These are phyloP conservation scores for Silurus meridionalis DNA, from an alignment of 2,113 vertebrate species.

Conservation along the genomic window DNA sequence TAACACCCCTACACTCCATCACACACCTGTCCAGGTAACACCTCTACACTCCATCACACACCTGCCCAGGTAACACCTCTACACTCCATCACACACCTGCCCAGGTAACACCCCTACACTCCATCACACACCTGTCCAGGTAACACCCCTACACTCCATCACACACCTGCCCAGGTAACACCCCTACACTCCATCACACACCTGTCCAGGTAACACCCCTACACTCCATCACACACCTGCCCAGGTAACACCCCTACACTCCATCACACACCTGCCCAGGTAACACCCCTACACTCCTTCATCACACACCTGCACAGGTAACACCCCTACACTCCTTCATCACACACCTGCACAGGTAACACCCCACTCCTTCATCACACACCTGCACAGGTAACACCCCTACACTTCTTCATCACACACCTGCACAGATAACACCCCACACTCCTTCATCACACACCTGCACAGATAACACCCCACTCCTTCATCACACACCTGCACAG, in stretches of 20 bases:
- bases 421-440: conserved; percentile 81
- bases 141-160: conserved; percentile 63
- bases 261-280: conserved; percentile 78
- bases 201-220: conserved; percentile 60
- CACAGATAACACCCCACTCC: conserved; percentile 66
- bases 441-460: conserved; percentile 86
- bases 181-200: conserved; percentile 79
- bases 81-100: conserved; percentile 83
- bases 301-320: conserved; percentile 77
- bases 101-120: conserved; percentile 70
- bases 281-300: conserved; percentile 78
- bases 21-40: conserved; percentile 73
- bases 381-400: conserved; percentile 71
- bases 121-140: conserved; percentile 78
- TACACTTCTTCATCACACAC: conserved; percentile 87
- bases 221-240: conserved; percentile 84
- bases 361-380: conserved; percentile 78
- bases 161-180: conserved; percentile 73
- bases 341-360: conserved; percentile 73
- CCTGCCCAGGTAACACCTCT: conserved; percentile 83
- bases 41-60: conserved; percentile 79
- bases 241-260: conserved; percentile 83
- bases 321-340: conserved; percentile 62
- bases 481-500: conserved; percentile 81
- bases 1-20: conserved; percentile 70